phyloP scores from a whole-genome alignment of 2,797 vertebrate species.

The Emys orbicularis region DNA sequence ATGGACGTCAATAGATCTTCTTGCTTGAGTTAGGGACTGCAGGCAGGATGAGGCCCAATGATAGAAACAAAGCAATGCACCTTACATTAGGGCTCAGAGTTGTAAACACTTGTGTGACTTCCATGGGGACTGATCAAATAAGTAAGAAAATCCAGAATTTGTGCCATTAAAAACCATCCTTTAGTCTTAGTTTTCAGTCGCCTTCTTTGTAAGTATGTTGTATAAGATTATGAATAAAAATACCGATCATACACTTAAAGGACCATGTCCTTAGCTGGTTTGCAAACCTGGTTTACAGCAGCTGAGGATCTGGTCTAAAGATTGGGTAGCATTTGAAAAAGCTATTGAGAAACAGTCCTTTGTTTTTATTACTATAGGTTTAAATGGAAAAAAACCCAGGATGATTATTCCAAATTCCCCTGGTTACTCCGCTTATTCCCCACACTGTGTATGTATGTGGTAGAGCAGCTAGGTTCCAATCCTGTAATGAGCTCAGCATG shows the following conservation, averaged over 20 bases:
- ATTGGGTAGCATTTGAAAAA: background rate
- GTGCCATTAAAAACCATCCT: rapidly evolving
- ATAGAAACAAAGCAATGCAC: rapidly evolving
- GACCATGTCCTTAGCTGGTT: background rate
- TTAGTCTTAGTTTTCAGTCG: background rate
- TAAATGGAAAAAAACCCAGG: rapidly evolving
- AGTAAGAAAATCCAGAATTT: background rate
- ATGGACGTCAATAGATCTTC: background rate
- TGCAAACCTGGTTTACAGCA: background rate
- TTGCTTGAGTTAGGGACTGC: background rate
- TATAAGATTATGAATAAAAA: background rate
- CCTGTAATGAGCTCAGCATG: too few relatives aligned
- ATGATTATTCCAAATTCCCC: background rate
- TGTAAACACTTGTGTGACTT: rapidly evolving
- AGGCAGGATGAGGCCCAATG: background rate
- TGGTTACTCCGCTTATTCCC: background rate
- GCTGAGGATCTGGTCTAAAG: background rate
- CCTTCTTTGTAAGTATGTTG: background rate
- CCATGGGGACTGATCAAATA: rapidly evolving
- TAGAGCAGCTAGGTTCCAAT: background rate
- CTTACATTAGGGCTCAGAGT: rapidly evolving
- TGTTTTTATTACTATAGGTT: rapidly evolving
- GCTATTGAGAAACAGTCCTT: background rate
- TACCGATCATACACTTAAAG: background rate
- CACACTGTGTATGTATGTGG: background rate